Evolutionary conservation across 2,113 vertebrate genomes (phyloP).

Genomic region (Mugil cephalus): DNA sequence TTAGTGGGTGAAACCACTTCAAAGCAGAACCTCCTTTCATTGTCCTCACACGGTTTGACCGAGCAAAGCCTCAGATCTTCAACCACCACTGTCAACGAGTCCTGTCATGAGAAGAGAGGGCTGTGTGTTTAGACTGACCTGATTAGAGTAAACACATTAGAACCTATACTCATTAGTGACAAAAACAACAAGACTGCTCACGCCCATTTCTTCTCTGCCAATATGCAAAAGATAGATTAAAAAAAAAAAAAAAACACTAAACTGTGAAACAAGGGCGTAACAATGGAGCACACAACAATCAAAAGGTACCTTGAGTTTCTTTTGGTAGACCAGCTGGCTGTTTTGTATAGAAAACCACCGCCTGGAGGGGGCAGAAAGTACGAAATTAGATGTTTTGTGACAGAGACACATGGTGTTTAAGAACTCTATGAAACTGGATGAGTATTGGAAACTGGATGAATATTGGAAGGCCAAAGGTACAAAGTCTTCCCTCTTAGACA

Average conservation of each 20-base stretch:
- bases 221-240: neutral
- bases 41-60: constrained; percentile 96
- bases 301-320: constrained; percentile 93
- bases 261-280: neutral
- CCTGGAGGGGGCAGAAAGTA: constrained; percentile 74
- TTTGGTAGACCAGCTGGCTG: constrained; percentile 98
- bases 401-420: neutral
- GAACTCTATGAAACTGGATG: too few relatives aligned
- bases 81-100: constrained; percentile 96
- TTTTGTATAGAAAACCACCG: constrained; percentile 99
- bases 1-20: constrained; percentile 99
- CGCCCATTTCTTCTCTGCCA: neutral
- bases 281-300: neutral
- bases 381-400: constrained; percentile 12
- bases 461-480: too few relatives aligned
- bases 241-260: neutral
- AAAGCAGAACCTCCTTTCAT: constrained; percentile 97
- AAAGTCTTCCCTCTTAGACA: too few relatives aligned
- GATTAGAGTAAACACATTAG: neutral
- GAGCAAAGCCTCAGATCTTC: constrained; percentile 96
- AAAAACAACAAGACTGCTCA: neutral
- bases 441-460: too few relatives aligned
- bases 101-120: constrained; percentile 78
- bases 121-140: neutral
- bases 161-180: too few relatives aligned